Evolutionary conservation across 2,888 invertebrate species (phyloP), one percentile per base, ranked within the genome.

Genomic region (Baccha elongata): DNA sequence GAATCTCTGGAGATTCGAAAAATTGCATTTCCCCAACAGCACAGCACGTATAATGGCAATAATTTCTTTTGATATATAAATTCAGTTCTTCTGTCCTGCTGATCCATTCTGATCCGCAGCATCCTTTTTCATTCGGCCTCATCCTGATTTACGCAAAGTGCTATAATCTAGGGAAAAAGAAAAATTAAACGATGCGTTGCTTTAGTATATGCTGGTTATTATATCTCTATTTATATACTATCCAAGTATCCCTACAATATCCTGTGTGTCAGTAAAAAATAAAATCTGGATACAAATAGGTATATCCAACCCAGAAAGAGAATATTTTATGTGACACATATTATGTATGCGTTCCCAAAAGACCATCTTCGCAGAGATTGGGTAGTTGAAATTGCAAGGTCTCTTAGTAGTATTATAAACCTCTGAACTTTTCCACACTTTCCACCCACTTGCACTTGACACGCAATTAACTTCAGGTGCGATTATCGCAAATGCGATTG

Each of bases 121-220:
- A 58, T 64, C 35, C 46, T 65, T 46, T 48, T 50, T 55, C 80
- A 58, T 67, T 81, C 65, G 53, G 71, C 60, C 69, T 81, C 81
- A 81, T 75, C 81, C 75, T 76, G 81, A 81, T 81, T 81, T 81
- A 81, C 76, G 76, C 64, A 81, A 76, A 81, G 75, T 81, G 75
- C 81, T 81, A 67, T 81, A 81, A 81, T 81, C 80, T 74, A 35
- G 75, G 71, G 60, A 75, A 81, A 81, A 81, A 62, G 81, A 76
- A 71, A 67, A 81, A 76, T 81, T 81, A 75, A 81, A 58, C 75
- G 65, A 75, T 40, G 65, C 75, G 42, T 64, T 80, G 64, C 64
- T 60, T n/a, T n/a, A n/a, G n/a, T n/a, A n/a, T n/a, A n/a, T n/a
- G n/a, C n/a, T n/a, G n/a, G n/a, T n/a, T n/a, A n/a, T n/a, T n/a